Conservation (phyloP, 2,113 vertebrate genomes). For the Propithecus coquereli region DNA sequence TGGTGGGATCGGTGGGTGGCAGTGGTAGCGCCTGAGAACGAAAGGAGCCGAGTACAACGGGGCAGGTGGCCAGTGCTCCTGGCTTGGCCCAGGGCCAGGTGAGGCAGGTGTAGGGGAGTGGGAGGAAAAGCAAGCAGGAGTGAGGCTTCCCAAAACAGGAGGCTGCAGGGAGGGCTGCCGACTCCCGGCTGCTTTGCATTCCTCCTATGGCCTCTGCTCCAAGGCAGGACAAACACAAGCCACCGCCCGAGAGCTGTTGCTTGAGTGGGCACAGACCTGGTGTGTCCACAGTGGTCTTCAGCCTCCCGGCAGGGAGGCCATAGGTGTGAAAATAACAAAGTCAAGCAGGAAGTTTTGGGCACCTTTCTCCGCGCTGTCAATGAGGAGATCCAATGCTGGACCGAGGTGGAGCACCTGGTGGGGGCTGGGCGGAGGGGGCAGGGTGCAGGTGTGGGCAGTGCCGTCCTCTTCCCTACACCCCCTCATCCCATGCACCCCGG, state of each 20-base stretch:
- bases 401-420: not conserved
- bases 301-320: fast-evolving
- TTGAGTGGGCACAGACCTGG: not conserved
- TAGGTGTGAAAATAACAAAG: fast-evolving
- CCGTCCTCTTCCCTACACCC: not conserved
- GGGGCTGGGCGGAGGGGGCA: no score
- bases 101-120: not conserved
- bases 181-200: not conserved
- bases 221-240: not conserved
- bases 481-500: fast-evolving
- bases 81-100: not conserved
- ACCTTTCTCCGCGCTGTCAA: not conserved
- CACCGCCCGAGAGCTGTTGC: not conserved
- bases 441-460: not conserved
- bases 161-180: fast-evolving
- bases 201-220: not conserved
- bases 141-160: not conserved
- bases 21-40: no score
- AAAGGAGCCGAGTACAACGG: not conserved
- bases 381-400: not conserved
- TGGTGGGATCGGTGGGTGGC: no score
- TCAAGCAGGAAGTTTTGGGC: not conserved
- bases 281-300: not conserved
- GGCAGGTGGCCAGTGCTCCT: not conserved
- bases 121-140: not conserved